Base-by-base conservation (phyloP, 2,113 vertebrate genomes). In the Columba livia region DNA sequence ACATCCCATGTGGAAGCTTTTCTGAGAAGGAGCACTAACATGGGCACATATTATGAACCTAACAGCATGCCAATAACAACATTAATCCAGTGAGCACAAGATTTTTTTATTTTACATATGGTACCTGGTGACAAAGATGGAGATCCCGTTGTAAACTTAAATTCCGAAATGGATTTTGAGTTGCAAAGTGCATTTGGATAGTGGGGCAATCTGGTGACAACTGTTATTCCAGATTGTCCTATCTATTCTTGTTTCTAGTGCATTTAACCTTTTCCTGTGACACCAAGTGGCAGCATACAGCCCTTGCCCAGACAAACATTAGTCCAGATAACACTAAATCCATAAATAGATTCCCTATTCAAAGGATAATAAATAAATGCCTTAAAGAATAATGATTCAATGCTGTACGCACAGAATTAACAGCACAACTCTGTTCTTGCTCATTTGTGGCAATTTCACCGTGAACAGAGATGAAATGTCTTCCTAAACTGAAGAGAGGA, bases 371-470 rank as follows among this genome's bases (percentile, higher is more conserved):
- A 67, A 38, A 85, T 56, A 88, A 88, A 81, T 53, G 38, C 40
- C 47, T 88, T 84, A 47, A 93, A 69, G n/a, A 95, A 89, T 72
- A 88, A 85, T 11, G 44, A 85, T 42, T 88, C 57, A 84, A 34
- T 57, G 50, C 34, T 31, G 82, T 0, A 7, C 48, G 74, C 15
- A 40, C 1, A 11, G 60, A 94, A 94, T 84, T 89, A 94, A 69
- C 53, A 79, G 72, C 16, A 75, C n/a, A 83, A 56, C 44, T 81
- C 51, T 38, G 26, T 36, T 57, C 53, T 47, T 85, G 48, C 44
- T 81, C 70, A 57, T 89, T 61, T 93, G 23, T 88, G 53, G 51
- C 62, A 83, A 88, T 93, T 92, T 93, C 72, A 77, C 0, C 1
- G 62, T 53, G 50, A 82, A 73, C 17, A 54, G 64, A 86, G 64